phyloP scores from a whole-genome alignment of 2,888 invertebrate species.

The Euclidia mi region DNA sequence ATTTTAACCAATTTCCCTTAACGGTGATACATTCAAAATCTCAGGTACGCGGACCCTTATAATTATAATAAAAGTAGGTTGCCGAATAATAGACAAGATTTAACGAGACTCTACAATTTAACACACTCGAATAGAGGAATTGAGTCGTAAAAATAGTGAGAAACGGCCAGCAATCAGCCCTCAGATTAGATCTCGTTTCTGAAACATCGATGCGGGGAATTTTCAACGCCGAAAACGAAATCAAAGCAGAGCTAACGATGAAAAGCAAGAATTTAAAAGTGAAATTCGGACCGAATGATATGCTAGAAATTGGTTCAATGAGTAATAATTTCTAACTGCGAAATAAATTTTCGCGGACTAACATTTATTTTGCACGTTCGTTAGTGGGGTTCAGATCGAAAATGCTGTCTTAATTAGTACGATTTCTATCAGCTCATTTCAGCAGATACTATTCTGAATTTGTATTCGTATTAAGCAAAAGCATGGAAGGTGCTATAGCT shows the following conservation, averaged over 20 bases:
- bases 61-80: conserved; percentile 67
- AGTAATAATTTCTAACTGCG: no score
- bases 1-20: conserved; percentile 52
- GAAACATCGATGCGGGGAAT: conserved; percentile 57
- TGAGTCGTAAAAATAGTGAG: conserved; percentile 82
- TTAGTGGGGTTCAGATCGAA: no score
- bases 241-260: conserved; percentile 65
- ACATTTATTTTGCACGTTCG: no score
- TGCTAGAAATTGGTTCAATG: no score
- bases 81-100: conserved; percentile 63
- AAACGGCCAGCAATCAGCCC: conserved; percentile 80
- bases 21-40: conserved; percentile 53
- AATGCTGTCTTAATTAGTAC: no score
- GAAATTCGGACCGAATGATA: not conserved
- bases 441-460: no score
- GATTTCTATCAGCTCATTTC: no score
- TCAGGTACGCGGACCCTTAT: conserved; percentile 63
- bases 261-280: conserved; percentile 61
- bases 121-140: conserved; percentile 67
- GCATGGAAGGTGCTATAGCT: no score
- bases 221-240: conserved; percentile 40
- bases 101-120: conserved; percentile 69
- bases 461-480: no score
- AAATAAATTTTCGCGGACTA: no score
- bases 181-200: conserved; percentile 75